Evolutionary conservation across 2,797 vertebrate species (phyloP).

Genomic region (Amazona ochrocephala): DNA sequence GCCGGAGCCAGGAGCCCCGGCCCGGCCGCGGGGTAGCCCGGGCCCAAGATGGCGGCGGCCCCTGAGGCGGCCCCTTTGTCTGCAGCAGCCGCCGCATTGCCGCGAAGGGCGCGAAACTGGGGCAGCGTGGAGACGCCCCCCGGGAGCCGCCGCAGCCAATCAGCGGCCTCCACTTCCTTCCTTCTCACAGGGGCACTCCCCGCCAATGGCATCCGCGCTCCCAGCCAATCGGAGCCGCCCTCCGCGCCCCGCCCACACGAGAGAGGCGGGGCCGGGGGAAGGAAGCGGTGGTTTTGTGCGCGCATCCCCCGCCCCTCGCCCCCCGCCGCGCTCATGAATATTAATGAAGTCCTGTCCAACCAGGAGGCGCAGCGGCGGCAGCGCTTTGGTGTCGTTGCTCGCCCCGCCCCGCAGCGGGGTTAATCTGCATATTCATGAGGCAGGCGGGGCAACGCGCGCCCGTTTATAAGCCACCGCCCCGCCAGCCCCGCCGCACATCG

Average conservation of each 20-base stretch:
- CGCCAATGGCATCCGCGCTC: neutral
- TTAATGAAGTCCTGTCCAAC: accelerated
- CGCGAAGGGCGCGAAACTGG: conserved; percentile 66
- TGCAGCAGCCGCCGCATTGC: conserved; percentile 54
- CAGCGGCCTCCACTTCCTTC: conserved; percentile 17
- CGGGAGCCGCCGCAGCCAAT: neutral
- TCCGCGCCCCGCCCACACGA: neutral
- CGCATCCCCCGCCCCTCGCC: neutral
- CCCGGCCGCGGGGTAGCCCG: too few relatives aligned
- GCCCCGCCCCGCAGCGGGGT: accelerated
- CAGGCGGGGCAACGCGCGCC: neutral
- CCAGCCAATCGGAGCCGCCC: neutral
- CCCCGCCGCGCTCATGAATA: neutral
- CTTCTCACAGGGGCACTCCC: conserved; percentile 32
- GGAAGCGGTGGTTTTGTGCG: neutral
- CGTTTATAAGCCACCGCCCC: conserved; percentile 54
- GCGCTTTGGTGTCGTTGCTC: neutral
- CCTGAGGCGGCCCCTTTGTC: conserved; percentile 46
- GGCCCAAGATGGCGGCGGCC: conserved; percentile 45
- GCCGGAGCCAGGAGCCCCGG: too few relatives aligned
- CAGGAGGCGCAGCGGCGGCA: neutral
- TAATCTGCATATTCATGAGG: neutral
- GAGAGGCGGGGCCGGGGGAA: neutral
- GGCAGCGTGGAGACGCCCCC: conserved; percentile 34
- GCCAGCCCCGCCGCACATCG: conserved; percentile 28